Base-by-base conservation (phyloP, 2,888 invertebrate genomes). In the Odontothrips loti region DNA sequence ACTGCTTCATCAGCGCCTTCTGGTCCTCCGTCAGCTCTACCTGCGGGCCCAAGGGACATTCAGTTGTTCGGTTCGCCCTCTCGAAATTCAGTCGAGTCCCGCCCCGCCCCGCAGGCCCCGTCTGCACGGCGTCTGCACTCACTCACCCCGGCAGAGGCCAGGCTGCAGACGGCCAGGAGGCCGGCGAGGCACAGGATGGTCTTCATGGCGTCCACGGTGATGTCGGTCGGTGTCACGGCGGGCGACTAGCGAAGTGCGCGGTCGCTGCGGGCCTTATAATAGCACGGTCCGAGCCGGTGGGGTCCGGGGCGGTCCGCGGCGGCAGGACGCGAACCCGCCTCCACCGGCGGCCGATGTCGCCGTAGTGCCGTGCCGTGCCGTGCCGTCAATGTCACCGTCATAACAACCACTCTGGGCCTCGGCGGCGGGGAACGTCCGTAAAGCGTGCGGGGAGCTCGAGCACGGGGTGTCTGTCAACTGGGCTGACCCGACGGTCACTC, bases 331-430 rank as follows among this genome's bases (percentile, higher is more conserved):
- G 23, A 23, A 23, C 58, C 58, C 68, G 68, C 68, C 68, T n/a
- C 68, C 23, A 11, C 23, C 68, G 11, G 6, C 23, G 2, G 68
- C 23, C 68, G 23, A 23, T n/a, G n/a, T n/a, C n/a, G n/a, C n/a
- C n/a, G n/a, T n/a, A n/a, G n/a, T n/a, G n/a, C n/a, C 58, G 58
- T 58, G 58, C 58, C 58, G n/a, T 58, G 58, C 58, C 20, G 20
- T n/a, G 58, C n/a, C 68, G 23, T 27, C 68, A 75, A 75, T 75
- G 68, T 75, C 68, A 75, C 68, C 68, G 23, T n/a, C 68, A 10
- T 75, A 75, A 75, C 27, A 12, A 75, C 23, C 68, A 58, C 58
- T 58, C 15, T 58, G 4, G 58, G 17, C 58, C 58, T n/a, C 20
- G 58, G 1, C 58, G 20, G 58, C 17, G 58, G 58, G 34, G 34